A percentile compares a stretch with the other conserved stretches of the same genome.
Evolutionary conservation across 2,888 invertebrate genomes (phyloP).

Genomic region (Caenorhabditis macrosperma): DNA sequence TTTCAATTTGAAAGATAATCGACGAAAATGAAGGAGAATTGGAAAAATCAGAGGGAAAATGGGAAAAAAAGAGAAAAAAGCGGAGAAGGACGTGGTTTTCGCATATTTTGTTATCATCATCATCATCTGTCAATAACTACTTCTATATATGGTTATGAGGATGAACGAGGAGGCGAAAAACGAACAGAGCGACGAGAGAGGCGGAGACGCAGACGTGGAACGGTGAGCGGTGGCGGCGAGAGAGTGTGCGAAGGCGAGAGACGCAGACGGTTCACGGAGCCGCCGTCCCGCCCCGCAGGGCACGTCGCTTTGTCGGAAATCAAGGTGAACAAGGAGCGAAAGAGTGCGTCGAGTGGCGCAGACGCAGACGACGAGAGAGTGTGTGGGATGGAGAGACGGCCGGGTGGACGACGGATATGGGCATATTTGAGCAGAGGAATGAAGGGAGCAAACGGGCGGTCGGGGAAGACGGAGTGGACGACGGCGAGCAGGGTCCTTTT

Average conservation of each 20-base stretch:
- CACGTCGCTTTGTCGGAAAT: slow-evolving; percentile 27
- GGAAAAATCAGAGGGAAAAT: background rate
- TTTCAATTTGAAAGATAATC: too few species aligned
- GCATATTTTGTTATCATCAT: slow-evolving; percentile 1
- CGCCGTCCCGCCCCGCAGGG: too few species aligned
- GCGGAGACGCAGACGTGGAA: slow-evolving; percentile 30
- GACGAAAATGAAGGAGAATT: too few species aligned
- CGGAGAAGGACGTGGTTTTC: slow-evolving; percentile 6
- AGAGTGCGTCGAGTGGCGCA: slow-evolving; percentile 32
- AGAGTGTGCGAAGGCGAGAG: slow-evolving; percentile 13
- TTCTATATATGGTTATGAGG: slow-evolving; percentile 50
- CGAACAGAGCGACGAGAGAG: slow-evolving; percentile 8
- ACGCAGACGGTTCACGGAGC: slow-evolving; percentile 23
- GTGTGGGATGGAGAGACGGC: slow-evolving; percentile 14
- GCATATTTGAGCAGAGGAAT: slow-evolving; percentile 11
- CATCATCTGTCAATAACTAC: slow-evolving; percentile 26
- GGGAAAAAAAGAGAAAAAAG: background rate
- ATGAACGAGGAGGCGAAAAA: slow-evolving; percentile 13
- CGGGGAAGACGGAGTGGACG: background rate
- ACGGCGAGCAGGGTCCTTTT: background rate
- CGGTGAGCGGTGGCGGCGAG: slow-evolving; percentile 4
- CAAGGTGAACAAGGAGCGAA: slow-evolving; percentile 37
- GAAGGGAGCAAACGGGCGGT: background rate
- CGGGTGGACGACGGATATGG: slow-evolving; percentile 8
- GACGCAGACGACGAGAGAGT: slow-evolving; percentile 25